Evolutionary conservation across 2,888 invertebrate genomes (phyloP), one percentile per base, ranked within the genome.

Genomic region (Pseudococcus viburni): DNA sequence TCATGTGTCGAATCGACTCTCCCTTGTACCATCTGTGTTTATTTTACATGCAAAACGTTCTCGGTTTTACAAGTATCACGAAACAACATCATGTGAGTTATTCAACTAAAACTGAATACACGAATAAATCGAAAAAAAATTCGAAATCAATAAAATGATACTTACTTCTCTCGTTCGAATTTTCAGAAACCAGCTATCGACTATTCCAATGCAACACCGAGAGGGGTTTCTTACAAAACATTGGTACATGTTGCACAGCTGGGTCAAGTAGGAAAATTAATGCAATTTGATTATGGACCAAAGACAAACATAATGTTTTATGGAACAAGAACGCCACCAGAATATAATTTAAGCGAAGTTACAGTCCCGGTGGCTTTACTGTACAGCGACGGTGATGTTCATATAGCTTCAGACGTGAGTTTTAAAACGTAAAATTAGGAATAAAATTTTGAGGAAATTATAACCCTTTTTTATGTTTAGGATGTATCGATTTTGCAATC

Each of bases 241-340:
- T 77, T 88, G 15, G 42, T 85, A 8, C 88, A 88, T 19, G 15
- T 88, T 17, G 42, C 84, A 15, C 88, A 88, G 55, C 12, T 88
- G 17, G 68, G 84, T 46, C 88, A 85, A 12, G 19, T 46, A 19
- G 77, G 85, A 33, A 84, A 85, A 85, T 85, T 93, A 90, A 91
- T 93, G 87, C 92, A 92, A 90, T 94, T 91, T 89, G 93, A 89
- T 88, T 89, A 89, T 15, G 89, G 89, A 19, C 84, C 55, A 84
- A 89, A 88, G 48, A 88, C 89, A 9, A 90, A 89, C 83, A 85
- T 85, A 64, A 84, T 89, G 84, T 73, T 88, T 42, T 90, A 90
- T 26, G 89, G 89, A 12, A 89, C 89, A 73, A 77, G 89, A 15
- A 64, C 89, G 1, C 89, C 90, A 0, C 90, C 90, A 12, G 89